Base-by-base conservation (phyloP, 2,797 vertebrate genomes). In the Phoeniculus purpureus region DNA sequence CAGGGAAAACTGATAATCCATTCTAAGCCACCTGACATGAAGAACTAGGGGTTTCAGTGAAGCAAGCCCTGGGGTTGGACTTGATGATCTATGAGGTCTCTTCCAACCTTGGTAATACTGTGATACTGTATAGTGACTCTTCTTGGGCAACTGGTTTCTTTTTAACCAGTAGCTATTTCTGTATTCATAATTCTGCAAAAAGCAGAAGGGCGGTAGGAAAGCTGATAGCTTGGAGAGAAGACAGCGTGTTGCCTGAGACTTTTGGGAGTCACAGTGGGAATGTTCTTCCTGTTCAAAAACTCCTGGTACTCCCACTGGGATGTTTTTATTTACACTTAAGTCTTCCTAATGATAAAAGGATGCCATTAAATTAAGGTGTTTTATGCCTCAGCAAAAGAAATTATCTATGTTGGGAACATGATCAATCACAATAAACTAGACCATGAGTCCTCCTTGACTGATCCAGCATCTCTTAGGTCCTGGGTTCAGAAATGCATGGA, bases 261-360 rank as follows among this genome's bases (percentile, higher is more conserved):
- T 9, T 51, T 86, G 72, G 77, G 60, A 80, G 23, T n/a, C 83
- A 86, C 67, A 68, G 72, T 59, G 26, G 82, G 51, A 74, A 71
- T 59, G 23, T 59, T 88, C 51, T 61, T 88, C 29, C n/a, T 85
- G 81, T 81, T 58, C 67, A 79, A 82, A 88, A 88, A 47, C 27
- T 60, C 52, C 43, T 45, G 17, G 34, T 80, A 21, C 7, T 77
- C 82, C 64, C 0, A 0, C 68, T 71, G 51, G 37, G 51, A 74
- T 59, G 61, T 14, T 90, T 45, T 71, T 88, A 58, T 85, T 94
- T 92, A 79, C 54, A 64, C 25, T 7, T 3, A 93, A 60, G 50
- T 87, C 32, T 80, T 85, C 58, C 21, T 83, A 87, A 56, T 48
- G 81, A 85, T 94, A 92, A 89, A 83, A 87, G 47, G 90, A 67